Base-by-base conservation (phyloP, 1,140 invertebrate species). In the Phenacoccus solenopsis region DNA sequence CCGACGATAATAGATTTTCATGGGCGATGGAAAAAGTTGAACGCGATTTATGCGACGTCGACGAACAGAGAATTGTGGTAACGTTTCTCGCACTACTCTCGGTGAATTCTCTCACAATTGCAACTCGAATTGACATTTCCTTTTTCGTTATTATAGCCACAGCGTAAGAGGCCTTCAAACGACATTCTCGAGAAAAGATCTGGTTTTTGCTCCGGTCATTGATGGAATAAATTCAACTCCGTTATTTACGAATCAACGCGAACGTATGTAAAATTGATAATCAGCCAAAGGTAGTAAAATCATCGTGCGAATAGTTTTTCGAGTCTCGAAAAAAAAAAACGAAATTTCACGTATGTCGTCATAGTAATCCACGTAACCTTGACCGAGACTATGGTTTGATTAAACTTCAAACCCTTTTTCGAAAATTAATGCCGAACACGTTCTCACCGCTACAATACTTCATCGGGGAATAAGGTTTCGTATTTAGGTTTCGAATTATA, bases 101-200 rank as follows among this genome's bases (percentile, higher is more conserved):
- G 38, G 38, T 49, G 38, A 49, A 49, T 49, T 49, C 38, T 49
- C 38, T 49, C 38, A 49, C 38, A 49, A 49, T 49, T 49, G 38
- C 38, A 16, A 49, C 20, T 49, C 38, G 12, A 49, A 49, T 49
- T 49, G 38, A 49, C 38, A 49, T 49, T 49, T 49, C 38, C 38
- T 49, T 49, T 49, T 49, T 49, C 13, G 38, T 49, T 49, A 9
- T 10, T n/a, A 49, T 49, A n/a, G 16, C 16, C 38, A n/a, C 13
- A 9, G 38, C 38, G 16, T n/a, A n/a, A 2, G 38, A 49, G 38
- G 38, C 38, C 38, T 49, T 49, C 38, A 49, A 49, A 49, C 38
- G 38, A 49, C 38, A 49, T 49, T 49, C 38, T 49, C 38, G 20
- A 49, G 5, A 49, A n/a, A 49, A 49, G 38, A 49, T 49, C 38